phyloP scores from a whole-genome alignment of 2,797 vertebrate species.

The Sebastes jordani region DNA sequence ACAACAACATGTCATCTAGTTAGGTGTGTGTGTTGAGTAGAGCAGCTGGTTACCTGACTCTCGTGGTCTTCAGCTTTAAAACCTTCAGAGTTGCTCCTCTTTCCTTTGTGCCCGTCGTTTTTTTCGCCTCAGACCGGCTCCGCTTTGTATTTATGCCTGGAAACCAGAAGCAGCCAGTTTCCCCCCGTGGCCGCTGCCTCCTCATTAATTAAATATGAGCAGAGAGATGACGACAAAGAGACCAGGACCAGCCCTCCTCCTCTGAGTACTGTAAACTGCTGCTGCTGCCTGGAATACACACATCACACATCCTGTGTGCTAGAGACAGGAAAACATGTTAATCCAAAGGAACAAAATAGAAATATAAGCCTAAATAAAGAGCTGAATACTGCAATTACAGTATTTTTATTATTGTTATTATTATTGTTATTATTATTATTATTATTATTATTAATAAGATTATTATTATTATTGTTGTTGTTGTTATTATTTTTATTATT shows the following conservation, averaged over 20 bases:
- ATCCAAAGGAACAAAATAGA: background rate
- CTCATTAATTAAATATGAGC: conserved; percentile 80
- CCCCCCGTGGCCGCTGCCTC: conserved; percentile 68
- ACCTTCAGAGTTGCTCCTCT: conserved; percentile 55
- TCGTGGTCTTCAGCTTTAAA: conserved; percentile 78
- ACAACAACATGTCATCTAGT: background rate
- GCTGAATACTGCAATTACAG: background rate
- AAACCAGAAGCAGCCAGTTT: conserved; percentile 90
- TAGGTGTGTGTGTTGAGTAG: background rate
- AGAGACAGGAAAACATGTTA: background rate
- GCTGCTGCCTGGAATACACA: background rate
- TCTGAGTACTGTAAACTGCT: background rate
- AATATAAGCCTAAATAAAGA: background rate
- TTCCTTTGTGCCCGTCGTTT: conserved; percentile 73
- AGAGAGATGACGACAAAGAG: conserved; percentile 60
- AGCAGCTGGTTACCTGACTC: conserved; percentile 80
- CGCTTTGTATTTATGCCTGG: conserved; percentile 83
- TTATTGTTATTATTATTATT: background rate
- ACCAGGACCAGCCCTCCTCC: conserved; percentile 32
- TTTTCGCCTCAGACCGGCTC: conserved; percentile 66
- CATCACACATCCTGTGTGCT: background rate
- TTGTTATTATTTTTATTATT: background rate
- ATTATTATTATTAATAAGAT: background rate
- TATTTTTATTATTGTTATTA: background rate
- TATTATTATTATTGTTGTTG: fast-evolving